Percentiles rank a stretch among this genome's conserved stretches.
phyloP scores from a whole-genome alignment of 2,797 vertebrate species.

The Artibeus jamaicensis region DNA sequence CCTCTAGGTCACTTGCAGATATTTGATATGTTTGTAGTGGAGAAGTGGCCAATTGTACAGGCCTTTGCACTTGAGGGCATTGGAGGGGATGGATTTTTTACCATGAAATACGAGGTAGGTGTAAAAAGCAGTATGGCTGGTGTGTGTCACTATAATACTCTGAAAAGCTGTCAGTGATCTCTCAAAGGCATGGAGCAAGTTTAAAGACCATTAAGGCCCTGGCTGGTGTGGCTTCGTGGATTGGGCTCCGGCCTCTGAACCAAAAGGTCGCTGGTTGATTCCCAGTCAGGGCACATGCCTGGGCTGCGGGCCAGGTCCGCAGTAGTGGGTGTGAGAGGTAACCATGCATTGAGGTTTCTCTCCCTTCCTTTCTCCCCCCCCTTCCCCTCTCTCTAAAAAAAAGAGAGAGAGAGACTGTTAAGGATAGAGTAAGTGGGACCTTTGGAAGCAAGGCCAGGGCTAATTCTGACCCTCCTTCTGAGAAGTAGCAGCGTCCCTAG shows the following conservation, averaged over 20 bases:
- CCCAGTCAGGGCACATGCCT: too few relatives aligned
- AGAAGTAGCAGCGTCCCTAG: not conserved
- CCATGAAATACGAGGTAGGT: slow-evolving; percentile 95
- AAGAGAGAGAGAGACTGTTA: not conserved
- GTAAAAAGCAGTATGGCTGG: not conserved
- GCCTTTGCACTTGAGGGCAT: slow-evolving; percentile 98
- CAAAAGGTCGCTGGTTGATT: too few relatives aligned
- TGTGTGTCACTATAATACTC: not conserved
- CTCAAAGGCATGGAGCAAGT: not conserved
- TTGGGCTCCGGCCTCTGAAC: too few relatives aligned
- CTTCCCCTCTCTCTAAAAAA: too few relatives aligned
- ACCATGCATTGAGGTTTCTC: too few relatives aligned
- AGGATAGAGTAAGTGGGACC: not conserved
- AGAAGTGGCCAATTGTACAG: slow-evolving; percentile 98
- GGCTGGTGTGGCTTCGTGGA: too few relatives aligned
- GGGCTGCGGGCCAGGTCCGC: too few relatives aligned
- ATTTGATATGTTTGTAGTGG: slow-evolving; percentile 97
- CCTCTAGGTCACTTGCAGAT: slow-evolving; percentile 93
- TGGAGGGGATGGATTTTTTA: slow-evolving; percentile 97
- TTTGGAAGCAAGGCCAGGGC: slow-evolving; percentile 1
- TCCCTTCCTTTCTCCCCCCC: too few relatives aligned
- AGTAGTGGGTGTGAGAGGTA: too few relatives aligned
- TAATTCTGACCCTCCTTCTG: not conserved
- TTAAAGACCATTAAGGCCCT: not conserved
- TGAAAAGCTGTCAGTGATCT: slow-evolving; percentile 13